Percentiles rank a stretch among this genome's conserved stretches.
Evolutionary conservation across 2,797 vertebrate genomes (phyloP).

Genomic region (Dicrostonyx torquatus): DNA sequence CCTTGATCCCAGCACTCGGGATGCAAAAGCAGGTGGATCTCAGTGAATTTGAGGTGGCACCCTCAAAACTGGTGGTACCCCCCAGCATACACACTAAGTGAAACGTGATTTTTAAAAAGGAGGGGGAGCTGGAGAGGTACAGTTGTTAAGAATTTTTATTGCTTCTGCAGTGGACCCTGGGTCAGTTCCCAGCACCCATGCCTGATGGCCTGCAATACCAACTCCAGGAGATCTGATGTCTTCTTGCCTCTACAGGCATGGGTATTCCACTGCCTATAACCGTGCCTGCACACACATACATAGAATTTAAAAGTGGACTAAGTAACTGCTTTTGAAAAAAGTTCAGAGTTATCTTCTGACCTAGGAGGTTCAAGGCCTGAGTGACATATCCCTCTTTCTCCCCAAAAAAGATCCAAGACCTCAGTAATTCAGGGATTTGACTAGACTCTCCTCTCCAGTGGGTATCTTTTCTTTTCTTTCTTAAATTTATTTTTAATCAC

Average conservation of each 20-base stretch:
- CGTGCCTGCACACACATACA: too few species aligned
- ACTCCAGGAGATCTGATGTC: neutral
- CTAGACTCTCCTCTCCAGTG: neutral
- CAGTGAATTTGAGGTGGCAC: too few species aligned
- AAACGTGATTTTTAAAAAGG: neutral
- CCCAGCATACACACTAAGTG: too few species aligned
- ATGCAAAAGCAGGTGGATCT: too few species aligned
- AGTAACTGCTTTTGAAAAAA: neutral
- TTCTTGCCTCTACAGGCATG: neutral
- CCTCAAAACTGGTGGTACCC: neutral
- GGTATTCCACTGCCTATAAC: neutral
- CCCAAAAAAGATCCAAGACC: neutral
- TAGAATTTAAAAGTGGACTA: neutral
- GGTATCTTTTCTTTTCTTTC: neutral
- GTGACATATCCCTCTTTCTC: neutral
- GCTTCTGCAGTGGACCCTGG: neutral
- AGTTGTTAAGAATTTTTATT: neutral
- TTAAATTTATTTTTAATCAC: neutral
- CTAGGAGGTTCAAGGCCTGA: neutral
- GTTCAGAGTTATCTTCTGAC: neutral
- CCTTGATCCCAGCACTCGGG: neutral
- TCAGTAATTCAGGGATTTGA: neutral
- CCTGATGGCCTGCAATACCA: neutral
- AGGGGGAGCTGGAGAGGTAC: neutral
- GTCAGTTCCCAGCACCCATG: too few species aligned